Evolutionary conservation across 64 coral and sea anemone species (phyloP).

Genomic region (Montipora sp.): DNA sequence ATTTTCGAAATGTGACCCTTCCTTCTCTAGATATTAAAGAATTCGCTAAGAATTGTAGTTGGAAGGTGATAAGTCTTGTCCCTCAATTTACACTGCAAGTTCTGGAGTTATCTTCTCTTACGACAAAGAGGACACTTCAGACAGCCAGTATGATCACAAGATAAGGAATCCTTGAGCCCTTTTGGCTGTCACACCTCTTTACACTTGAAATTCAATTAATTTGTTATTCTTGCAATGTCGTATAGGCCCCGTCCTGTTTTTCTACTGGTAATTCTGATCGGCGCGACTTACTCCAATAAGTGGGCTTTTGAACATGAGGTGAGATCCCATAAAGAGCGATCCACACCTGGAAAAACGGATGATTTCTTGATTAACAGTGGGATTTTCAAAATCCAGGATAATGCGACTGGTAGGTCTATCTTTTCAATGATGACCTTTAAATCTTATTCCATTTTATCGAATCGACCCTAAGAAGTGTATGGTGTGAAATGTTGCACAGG

Average conservation of each 20-base stretch:
- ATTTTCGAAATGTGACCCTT: not conserved
- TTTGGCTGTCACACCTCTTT: not conserved
- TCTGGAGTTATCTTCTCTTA: not conserved
- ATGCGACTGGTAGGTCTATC: not conserved
- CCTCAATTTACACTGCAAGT: no score
- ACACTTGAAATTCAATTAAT: not conserved
- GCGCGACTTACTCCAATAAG: not conserved
- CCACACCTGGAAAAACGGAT: not conserved
- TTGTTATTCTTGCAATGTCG: not conserved
- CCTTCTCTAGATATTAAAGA: not conserved
- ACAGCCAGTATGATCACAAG: not conserved
- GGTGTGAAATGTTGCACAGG: no score
- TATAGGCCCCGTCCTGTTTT: not conserved
- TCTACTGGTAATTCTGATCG: not conserved
- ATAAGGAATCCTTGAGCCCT: not conserved
- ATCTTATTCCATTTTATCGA: no score
- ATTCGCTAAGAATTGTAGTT: not conserved
- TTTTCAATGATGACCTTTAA: not conserved
- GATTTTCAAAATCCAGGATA: not conserved
- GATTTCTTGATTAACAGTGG: not conserved
- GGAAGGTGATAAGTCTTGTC: not conserved
- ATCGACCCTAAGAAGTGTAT: no score
- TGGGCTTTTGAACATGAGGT: not conserved
- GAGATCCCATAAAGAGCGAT: not conserved
- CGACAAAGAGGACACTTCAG: not conserved